These are phyloP conservation scores for Electrona antarctica DNA, from an alignment of 2,113 vertebrate species.

Conservation along the genomic window DNA sequence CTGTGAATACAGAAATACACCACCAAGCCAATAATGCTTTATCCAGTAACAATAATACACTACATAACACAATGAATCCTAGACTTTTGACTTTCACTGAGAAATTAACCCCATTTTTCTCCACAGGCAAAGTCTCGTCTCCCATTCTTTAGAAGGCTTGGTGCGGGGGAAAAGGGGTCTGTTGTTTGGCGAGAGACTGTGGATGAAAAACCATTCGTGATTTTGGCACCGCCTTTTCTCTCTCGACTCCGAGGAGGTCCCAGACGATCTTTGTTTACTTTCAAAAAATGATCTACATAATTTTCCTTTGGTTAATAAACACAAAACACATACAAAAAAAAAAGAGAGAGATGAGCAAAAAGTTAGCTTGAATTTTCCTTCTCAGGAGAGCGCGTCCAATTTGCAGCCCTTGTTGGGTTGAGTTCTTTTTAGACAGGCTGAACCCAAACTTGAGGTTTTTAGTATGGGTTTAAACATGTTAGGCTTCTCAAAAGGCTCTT, in stretches of 20 bases:
- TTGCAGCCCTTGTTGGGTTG: slow-evolving; percentile 60
- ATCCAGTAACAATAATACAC: slow-evolving; percentile 38
- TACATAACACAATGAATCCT: slow-evolving; percentile 33
- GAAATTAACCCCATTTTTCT: slow-evolving; percentile 33
- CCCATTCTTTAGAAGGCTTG: slow-evolving; percentile 12
- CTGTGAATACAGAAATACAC: slow-evolving; percentile 36
- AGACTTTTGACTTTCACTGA: slow-evolving; percentile 19
- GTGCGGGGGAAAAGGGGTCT: neutral
- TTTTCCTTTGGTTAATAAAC: slow-evolving; percentile 70
- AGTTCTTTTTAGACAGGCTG: slow-evolving; percentile 46
- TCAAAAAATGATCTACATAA: slow-evolving; percentile 39
- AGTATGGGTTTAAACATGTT: slow-evolving; percentile 27
- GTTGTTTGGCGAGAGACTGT: slow-evolving; percentile 44
- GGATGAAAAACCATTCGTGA: slow-evolving; percentile 28
- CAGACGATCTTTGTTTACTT: slow-evolving; percentile 29
- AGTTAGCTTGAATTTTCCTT: slow-evolving; percentile 29
- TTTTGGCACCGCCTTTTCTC: slow-evolving; percentile 55
- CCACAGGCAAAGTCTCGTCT: slow-evolving; percentile 30
- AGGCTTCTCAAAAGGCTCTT: slow-evolving; percentile 66
- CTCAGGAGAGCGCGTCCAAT: slow-evolving; percentile 45
- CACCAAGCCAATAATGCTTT: slow-evolving; percentile 43
- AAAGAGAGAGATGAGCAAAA: slow-evolving; percentile 36
- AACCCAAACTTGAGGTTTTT: slow-evolving; percentile 49
- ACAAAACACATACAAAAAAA: slow-evolving; percentile 23
- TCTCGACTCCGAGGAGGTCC: slow-evolving; percentile 20